Evolutionary conservation across 2,888 invertebrate species (phyloP).

Genomic region (Stictocephala bisonia): DNA sequence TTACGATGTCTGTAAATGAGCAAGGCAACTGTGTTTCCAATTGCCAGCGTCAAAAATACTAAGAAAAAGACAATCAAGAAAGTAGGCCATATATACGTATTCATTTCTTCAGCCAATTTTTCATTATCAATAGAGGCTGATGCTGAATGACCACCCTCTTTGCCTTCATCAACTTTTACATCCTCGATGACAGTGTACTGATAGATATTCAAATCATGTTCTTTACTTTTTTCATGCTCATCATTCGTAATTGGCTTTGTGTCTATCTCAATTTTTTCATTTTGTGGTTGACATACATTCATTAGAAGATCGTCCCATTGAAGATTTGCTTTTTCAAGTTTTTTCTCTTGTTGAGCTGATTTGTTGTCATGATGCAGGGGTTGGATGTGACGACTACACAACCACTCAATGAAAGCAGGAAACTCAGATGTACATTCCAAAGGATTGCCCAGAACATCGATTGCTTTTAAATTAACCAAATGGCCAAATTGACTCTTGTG

Average conservation of each 20-base stretch:
- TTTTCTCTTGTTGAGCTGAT: slow-evolving; percentile 58
- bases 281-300: slow-evolving; percentile 59
- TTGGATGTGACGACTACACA: slow-evolving; percentile 70
- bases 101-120: background rate
- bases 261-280: slow-evolving; percentile 8
- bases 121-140: background rate
- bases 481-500: slow-evolving; percentile 55
- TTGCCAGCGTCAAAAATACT: slow-evolving; percentile 48
- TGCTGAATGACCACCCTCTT: too few species aligned
- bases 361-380: slow-evolving; percentile 65
- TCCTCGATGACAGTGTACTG: slow-evolving; percentile 24
- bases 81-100: slow-evolving; percentile 44
- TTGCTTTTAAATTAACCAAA: slow-evolving; percentile 59
- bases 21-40: slow-evolving; percentile 49
- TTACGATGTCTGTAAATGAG: slow-evolving; percentile 49
- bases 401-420: slow-evolving; percentile 74
- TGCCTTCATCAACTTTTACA: background rate
- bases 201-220: slow-evolving; percentile 15
- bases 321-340: slow-evolving; percentile 58
- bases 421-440: slow-evolving; percentile 77
- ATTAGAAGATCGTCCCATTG: slow-evolving; percentile 64
- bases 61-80: slow-evolving; percentile 48
- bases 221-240: background rate
- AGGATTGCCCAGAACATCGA: slow-evolving; percentile 75
- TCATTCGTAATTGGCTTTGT: background rate